phyloP scores from a whole-genome alignment of 2,797 vertebrate genomes.

The Gymnocypris eckloni region DNA sequence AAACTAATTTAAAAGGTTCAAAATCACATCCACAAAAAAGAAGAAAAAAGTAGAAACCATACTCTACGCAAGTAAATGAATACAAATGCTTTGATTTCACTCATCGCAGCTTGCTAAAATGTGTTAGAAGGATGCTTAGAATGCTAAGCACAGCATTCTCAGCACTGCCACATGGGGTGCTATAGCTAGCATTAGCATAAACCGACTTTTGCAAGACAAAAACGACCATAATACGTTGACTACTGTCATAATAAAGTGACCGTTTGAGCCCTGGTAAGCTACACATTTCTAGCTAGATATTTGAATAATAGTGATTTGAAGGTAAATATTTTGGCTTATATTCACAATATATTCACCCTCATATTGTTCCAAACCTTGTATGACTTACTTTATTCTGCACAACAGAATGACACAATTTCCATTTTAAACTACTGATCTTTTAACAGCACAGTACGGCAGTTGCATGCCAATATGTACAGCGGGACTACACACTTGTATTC shows the following conservation, averaged over 20 bases:
- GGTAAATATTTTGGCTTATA: background rate
- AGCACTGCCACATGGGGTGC: background rate
- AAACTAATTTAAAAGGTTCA: slow-evolving; percentile 23
- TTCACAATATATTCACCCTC: background rate
- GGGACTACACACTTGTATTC: background rate
- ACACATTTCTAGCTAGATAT: background rate
- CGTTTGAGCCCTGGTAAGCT: background rate
- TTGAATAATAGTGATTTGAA: background rate
- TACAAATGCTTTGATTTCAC: background rate
- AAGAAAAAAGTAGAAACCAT: background rate
- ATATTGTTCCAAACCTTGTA: background rate
- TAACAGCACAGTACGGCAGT: background rate
- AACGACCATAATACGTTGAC: background rate
- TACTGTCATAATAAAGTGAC: background rate
- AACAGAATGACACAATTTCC: background rate
- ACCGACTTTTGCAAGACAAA: background rate
- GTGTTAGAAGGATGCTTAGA: background rate
- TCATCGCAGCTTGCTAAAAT: background rate
- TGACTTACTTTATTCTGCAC: background rate
- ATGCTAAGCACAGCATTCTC: background rate
- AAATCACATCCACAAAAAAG: slow-evolving; percentile 34
- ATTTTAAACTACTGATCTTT: background rate
- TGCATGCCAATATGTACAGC: background rate
- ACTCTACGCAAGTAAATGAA: slow-evolving; percentile 19
- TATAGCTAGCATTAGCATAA: background rate